Base-by-base conservation (phyloP, 1,140 invertebrate genomes). In the Zelostemma sp. region DNA sequence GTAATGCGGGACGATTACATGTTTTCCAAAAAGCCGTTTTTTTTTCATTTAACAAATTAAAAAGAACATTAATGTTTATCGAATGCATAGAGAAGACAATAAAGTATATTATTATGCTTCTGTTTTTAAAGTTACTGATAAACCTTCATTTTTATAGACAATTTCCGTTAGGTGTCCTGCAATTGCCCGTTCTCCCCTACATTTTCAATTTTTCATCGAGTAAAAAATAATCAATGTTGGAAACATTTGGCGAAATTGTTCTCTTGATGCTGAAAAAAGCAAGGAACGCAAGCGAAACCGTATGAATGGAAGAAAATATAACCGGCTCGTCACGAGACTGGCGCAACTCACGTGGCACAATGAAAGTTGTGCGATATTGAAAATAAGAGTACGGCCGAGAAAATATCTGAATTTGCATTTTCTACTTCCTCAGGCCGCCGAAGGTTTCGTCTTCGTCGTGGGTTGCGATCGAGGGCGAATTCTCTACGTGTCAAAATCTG, bases 371-470 rank as follows among this genome's bases (percentile, higher is more conserved):
- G 49, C 12, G 14, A 38, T 33, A 18, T n/a, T 17, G 15, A 28
- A 53, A 33, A 15, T 28, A 11, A 55, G 21, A 15, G 47, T 12
- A 43, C 57, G 1, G 4, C 53, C 0, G 1, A 65, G 25, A 18
- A 41, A 12, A 40, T 19, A 18, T 50, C 18, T 54, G 46, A 66
- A 35, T 21, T 46, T 46, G 4, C 43, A 21, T 63, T 43, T 50
- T 33, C 16, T 48, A 48, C 19, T 68, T 31, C 77, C 78, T 56
- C 87, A 96, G 89, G 93, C 93, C 18, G 93, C 93, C 1, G 94
- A 97, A 79, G 94, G 95, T 18, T 97, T 98, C 84, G 85, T 98
- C 16, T 96, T 97, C 81, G 96, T 97, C 1, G 94, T 98, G 11
- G 94, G 93, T 54, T 97, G 96, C 86, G 95, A 97, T 83, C 87